Evolutionary conservation across 2,797 vertebrate species (phyloP).

Genomic region (Dipus sagitta): DNA sequence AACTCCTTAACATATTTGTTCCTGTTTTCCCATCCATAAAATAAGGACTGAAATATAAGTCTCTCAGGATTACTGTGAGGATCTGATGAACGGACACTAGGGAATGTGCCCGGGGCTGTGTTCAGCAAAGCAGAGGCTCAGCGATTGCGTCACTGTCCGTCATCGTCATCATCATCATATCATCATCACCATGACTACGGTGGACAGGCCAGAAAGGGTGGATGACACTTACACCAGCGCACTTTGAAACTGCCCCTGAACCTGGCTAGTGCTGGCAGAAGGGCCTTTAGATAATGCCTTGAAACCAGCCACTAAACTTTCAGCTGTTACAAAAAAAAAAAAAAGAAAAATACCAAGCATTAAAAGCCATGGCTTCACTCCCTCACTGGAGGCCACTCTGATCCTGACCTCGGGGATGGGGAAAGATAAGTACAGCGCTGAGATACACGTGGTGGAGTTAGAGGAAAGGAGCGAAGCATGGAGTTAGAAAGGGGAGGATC

Average conservation of each 20-base stretch:
- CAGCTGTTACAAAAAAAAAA: conserved; percentile 30
- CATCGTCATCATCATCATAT: background rate
- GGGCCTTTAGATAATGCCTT: background rate
- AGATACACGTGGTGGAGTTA: background rate
- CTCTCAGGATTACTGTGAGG: background rate
- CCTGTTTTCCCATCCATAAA: conserved; percentile 39
- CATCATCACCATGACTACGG: background rate
- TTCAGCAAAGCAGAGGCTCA: background rate
- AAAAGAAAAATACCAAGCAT: background rate
- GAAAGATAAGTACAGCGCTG: conserved; percentile 43
- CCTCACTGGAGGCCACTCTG: background rate
- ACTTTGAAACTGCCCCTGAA: background rate
- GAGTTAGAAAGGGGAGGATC: background rate
- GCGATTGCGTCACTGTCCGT: background rate
- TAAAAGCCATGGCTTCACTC: background rate
- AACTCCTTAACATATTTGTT: conserved; percentile 20
- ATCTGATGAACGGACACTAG: background rate
- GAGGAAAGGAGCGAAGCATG: background rate
- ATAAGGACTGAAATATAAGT: conserved; percentile 6
- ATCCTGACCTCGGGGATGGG: background rate
- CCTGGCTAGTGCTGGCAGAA: background rate
- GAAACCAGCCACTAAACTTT: conserved; percentile 12
- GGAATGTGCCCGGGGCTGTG: background rate
- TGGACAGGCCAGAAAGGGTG: background rate
- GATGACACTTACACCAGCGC: background rate